Evolutionary conservation across 2,113 vertebrate species (phyloP).

Genomic region (Geococcyx californianus): DNA sequence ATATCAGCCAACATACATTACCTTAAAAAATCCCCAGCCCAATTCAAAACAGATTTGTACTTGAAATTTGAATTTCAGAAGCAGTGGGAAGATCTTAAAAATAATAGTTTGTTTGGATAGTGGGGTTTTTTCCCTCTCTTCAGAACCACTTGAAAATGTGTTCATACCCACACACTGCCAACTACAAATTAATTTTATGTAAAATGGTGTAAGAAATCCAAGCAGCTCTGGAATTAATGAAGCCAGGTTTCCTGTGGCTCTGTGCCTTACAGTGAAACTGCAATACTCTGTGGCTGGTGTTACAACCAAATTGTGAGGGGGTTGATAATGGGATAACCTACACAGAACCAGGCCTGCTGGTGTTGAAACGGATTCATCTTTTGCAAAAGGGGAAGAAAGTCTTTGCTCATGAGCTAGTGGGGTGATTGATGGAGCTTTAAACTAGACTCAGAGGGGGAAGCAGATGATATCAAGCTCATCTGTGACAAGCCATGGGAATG

Average conservation of each 20-base stretch:
- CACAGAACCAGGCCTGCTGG: not conserved
- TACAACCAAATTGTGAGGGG: not conserved
- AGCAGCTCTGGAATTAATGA: not conserved
- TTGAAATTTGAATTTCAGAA: slow-evolving; percentile 28
- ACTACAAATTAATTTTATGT: not conserved
- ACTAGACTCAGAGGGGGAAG: no score
- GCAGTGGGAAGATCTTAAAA: slow-evolving; percentile 9
- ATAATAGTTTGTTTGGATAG: not conserved
- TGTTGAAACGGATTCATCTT: not conserved
- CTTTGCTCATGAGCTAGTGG: no score
- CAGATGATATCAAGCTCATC: no score
- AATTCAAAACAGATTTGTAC: slow-evolving; percentile 4
- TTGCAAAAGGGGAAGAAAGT: no score
- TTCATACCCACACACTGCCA: not conserved
- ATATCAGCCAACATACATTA: slow-evolving; percentile 6
- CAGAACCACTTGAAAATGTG: not conserved
- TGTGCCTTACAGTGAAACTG: not conserved
- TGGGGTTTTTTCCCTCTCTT: not conserved
- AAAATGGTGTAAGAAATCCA: not conserved
- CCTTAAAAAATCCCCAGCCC: no score
- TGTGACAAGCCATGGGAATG: no score
- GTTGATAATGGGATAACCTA: not conserved
- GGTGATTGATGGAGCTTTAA: no score
- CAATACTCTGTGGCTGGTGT: not conserved
- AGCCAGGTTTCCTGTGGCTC: not conserved